These are phyloP conservation scores for Tenthredo livida DNA, from an alignment of 2,888 invertebrate genomes.

Conservation along the genomic window DNA sequence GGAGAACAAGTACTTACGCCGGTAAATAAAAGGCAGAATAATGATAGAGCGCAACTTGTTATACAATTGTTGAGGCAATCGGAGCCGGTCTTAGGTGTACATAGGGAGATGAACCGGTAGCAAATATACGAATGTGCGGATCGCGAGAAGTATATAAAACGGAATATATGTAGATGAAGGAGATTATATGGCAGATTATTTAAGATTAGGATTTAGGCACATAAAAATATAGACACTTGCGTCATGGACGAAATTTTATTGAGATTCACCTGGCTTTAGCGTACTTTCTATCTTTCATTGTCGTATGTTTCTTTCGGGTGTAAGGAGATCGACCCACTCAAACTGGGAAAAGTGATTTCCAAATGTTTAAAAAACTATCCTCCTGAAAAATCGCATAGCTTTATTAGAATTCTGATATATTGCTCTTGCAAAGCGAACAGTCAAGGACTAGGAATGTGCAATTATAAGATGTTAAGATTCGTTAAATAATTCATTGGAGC, in stretches of 20 bases:
- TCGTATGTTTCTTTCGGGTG: neutral
- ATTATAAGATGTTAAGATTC: slow-evolving; percentile 20
- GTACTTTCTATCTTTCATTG: slow-evolving; percentile 13
- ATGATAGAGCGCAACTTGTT: neutral
- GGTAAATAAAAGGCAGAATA: neutral
- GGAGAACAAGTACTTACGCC: neutral
- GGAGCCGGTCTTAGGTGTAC: neutral
- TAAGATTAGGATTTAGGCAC: neutral
- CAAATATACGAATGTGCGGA: neutral
- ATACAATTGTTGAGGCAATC: neutral
- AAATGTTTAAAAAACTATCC: neutral
- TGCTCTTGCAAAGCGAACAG: neutral
- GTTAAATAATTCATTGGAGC: neutral
- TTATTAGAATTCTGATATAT: neutral
- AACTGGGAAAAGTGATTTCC: neutral
- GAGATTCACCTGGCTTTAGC: neutral
- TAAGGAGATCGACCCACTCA: neutral
- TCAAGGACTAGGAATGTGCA: slow-evolving; percentile 18
- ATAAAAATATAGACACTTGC: neutral
- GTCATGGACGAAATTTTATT: slow-evolving; percentile 13
- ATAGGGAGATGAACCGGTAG: neutral
- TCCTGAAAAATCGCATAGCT: neutral
- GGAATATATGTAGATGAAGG: neutral
- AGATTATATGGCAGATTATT: neutral
- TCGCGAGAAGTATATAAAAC: neutral